phyloP scores from a whole-genome alignment of 2,888 invertebrate genomes.

The Lasioglossum morio region DNA sequence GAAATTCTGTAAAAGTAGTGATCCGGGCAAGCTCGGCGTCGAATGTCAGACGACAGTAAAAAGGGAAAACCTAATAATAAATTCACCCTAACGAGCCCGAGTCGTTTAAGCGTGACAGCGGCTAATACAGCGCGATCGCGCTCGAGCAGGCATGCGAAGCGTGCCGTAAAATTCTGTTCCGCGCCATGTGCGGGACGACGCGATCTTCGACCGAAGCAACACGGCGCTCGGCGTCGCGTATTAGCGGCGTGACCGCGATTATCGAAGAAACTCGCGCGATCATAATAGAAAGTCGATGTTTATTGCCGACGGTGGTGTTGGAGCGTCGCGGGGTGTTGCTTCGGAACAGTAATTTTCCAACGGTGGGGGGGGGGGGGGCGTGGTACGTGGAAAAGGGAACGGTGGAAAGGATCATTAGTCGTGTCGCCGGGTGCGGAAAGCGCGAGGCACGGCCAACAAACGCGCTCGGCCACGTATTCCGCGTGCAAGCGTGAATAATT shows the following conservation, averaged over 20 bases:
- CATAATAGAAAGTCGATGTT: constrained; percentile 36
- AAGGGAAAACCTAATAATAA: neutral
- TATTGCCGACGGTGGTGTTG: neutral
- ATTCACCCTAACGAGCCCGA: constrained; percentile 1
- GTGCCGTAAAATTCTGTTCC: constrained; percentile 15
- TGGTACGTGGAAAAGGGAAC: neutral
- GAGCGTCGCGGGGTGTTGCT: neutral
- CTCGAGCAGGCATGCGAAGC: neutral
- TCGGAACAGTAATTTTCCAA: constrained; percentile 31
- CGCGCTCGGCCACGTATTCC: constrained; percentile 18
- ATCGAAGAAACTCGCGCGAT: constrained; percentile 32
- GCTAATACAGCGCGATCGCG: neutral
- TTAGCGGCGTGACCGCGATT: constrained; percentile 4
- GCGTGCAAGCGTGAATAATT: constrained; percentile 39
- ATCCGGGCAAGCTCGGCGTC: neutral
- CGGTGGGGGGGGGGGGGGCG: neutral
- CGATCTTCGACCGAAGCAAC: constrained; percentile 12
- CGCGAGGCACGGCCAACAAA: constrained; percentile 37
- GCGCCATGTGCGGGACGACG: neutral
- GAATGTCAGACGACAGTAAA: neutral
- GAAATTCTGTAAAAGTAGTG: too few relatives aligned
- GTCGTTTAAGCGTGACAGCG: neutral
- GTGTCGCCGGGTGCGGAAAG: constrained; percentile 30
- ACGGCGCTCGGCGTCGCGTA: neutral
- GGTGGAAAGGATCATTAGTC: constrained; percentile 55